phyloP scores from a whole-genome alignment of 2,888 invertebrate species.

The Acronicta psi region DNA sequence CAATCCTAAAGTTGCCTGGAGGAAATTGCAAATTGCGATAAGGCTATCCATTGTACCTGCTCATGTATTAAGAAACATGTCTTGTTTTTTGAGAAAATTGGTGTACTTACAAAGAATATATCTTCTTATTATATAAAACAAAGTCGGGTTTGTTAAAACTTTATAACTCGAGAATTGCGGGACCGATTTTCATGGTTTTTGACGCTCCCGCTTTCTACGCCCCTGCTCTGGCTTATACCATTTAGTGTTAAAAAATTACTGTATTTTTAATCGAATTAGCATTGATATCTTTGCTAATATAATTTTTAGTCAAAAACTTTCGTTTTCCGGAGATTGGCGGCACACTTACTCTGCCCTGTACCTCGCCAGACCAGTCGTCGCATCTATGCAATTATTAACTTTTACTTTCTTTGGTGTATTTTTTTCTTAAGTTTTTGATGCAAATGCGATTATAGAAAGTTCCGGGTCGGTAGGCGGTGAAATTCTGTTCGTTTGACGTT shows the following conservation, averaged over 20 bases:
- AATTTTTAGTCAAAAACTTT: conserved; percentile 47
- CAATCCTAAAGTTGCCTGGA: too few species aligned
- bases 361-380: conserved; percentile 58
- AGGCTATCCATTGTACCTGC: too few species aligned
- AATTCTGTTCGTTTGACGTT: conserved; percentile 30
- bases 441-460: conserved; percentile 74
- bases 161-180: too few species aligned
- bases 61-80: too few species aligned
- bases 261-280: background rate
- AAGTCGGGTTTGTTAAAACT: too few species aligned
- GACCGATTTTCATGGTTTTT: too few species aligned
- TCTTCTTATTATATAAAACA: too few species aligned
- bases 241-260: background rate
- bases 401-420: conserved; percentile 71
- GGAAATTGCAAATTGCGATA: too few species aligned
- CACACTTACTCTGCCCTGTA: conserved; percentile 50
- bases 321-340: conserved; percentile 38
- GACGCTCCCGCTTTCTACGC: too few species aligned
- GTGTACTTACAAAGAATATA: too few species aligned
- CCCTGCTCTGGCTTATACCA: too few species aligned
- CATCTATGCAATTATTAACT: conserved; percentile 75
- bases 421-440: conserved; percentile 61
- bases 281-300: conserved; percentile 25
- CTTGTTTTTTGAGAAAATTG: too few species aligned
- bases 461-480: conserved; percentile 66